Evolutionary conservation across 2,113 vertebrate species (phyloP), one percentile per base, ranked within the genome.

Genomic region (Carassius gibelio): DNA sequence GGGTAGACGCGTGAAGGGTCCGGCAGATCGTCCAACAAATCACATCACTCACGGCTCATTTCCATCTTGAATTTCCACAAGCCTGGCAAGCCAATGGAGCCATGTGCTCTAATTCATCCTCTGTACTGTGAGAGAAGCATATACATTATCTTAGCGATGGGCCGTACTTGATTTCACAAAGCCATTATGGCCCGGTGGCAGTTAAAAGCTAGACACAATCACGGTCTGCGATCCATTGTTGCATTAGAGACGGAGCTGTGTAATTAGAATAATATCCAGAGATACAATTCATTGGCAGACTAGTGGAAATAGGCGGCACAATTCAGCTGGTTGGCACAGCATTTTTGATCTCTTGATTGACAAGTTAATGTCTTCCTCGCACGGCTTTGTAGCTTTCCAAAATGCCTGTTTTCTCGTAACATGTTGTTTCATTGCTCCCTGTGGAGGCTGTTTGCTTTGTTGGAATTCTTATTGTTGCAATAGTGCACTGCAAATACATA

Each of bases 11-110:
- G 21, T 64, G 72, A 84, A 82, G 89, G 59, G 80, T 88, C 84
- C 42, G 55, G 85, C 85, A 83, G 89, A 87, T 85, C 85, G 85
- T 87, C 77, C 88, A 74, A 85, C 88, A 90, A 91, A 93, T 91
- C 89, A 82, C 87, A 92, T 92, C 89, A 91, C 90, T 92, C 90
- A 91, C 75, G 80, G 84, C 90, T 93, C 89, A 90, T 93, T 93
- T 92, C 89, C 88, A 87, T 86, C 77, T 76, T 48, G 69, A 88
- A 90, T 90, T 88, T 84, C 84, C 85, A 75, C 66, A 15, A 84
- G 87, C 85, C 76, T 75, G 87, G 84, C 64, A 89, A 88, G 90
- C 90, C 87, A 82, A 75, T 81, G 30, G 79, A 86, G 85, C 23
- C 88, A 62, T 84, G 62, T 42, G 86, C 30, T 61, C 71, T 75